Percentiles rank a stretch among this genome's conserved stretches.
phyloP scores from a whole-genome alignment of 2,888 invertebrate species.

The Kuschelorhynchus macadamiae region DNA sequence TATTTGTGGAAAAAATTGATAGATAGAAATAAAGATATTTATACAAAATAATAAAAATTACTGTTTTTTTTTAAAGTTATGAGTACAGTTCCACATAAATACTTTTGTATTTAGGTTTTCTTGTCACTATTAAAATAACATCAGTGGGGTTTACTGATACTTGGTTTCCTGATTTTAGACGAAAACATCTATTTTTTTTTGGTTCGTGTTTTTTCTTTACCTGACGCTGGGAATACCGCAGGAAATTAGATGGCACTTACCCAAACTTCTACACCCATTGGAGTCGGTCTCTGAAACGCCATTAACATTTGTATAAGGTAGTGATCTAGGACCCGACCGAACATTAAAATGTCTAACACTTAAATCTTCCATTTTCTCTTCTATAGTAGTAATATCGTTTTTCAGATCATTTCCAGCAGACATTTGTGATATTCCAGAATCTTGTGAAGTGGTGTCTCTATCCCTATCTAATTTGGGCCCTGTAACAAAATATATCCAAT shows the following conservation, averaged over 20 bases:
- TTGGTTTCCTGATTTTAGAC: too few species aligned
- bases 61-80: too few species aligned
- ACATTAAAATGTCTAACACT: slow-evolving; percentile 62
- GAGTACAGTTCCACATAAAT: too few species aligned
- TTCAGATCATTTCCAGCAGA: slow-evolving; percentile 72
- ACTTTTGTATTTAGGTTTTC: too few species aligned
- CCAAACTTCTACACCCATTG: slow-evolving; percentile 65
- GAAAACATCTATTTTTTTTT: too few species aligned
- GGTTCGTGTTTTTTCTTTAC: too few species aligned
- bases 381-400: slow-evolving; percentile 70
- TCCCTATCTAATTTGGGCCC: slow-evolving; percentile 70
- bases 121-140: too few species aligned
- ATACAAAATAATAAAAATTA: too few species aligned
- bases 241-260: slow-evolving; percentile 51
- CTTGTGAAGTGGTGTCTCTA: slow-evolving; percentile 85
- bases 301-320: slow-evolving; percentile 63
- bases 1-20: too few species aligned
- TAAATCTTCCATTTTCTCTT: slow-evolving; percentile 72
- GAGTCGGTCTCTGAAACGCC: slow-evolving; percentile 63
- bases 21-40: too few species aligned
- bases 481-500: slow-evolving; percentile 35
- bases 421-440: slow-evolving; percentile 92
- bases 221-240: too few species aligned
- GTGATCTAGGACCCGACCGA: slow-evolving; percentile 60
- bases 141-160: too few species aligned